Evolutionary conservation across 1,140 invertebrate genomes (phyloP).

Genomic region (Xylocopa sonorina): DNA sequence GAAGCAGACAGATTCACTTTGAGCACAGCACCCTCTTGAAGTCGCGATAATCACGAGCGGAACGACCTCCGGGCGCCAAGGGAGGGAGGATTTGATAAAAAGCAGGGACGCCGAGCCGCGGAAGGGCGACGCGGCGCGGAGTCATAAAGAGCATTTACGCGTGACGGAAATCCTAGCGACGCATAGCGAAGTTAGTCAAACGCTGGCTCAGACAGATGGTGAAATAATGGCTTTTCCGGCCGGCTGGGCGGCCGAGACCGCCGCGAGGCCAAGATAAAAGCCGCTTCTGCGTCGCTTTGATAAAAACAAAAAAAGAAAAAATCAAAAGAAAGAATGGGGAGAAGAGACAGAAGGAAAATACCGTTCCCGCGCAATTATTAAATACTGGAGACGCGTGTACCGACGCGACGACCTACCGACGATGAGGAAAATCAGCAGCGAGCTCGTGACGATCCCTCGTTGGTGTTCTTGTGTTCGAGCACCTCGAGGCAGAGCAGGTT

Average conservation of each 20-base stretch:
- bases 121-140: background rate
- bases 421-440: background rate
- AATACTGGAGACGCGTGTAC: background rate
- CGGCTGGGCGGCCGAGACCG: background rate
- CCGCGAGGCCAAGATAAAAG: conserved; percentile 11
- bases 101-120: background rate
- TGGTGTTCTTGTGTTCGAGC: background rate
- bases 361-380: background rate
- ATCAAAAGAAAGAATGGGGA: too few relatives aligned
- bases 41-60: conserved; percentile 12
- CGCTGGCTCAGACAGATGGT: background rate
- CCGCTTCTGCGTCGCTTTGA: background rate
- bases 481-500: background rate
- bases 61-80: background rate
- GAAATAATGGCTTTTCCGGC: conserved; percentile 27
- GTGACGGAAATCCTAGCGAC: background rate
- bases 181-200: conserved; percentile 18
- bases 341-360: too few relatives aligned
- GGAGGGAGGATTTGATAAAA: background rate
- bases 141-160: conserved; percentile 15
- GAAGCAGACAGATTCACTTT: background rate
- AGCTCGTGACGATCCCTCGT: background rate
- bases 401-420: background rate
- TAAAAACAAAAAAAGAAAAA: too few relatives aligned
- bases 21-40: background rate